Conservation (phyloP, 1,140 invertebrate species). For the Brachionus plicatilis region DNA sequence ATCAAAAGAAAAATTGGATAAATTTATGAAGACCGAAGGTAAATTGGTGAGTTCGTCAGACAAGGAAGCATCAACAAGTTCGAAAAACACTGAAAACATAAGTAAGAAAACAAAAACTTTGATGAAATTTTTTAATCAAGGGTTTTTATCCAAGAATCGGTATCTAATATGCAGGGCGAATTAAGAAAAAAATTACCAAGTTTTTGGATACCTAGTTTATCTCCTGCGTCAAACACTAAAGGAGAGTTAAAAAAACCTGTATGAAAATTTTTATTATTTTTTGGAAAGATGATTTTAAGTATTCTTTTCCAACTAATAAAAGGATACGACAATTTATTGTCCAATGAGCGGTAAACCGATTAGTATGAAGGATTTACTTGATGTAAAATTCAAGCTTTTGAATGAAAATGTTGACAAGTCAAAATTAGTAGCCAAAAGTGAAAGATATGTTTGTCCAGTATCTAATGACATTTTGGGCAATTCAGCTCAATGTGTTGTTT, state of each 20-base stretch:
- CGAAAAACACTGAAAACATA: not conserved
- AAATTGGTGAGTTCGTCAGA: not conserved
- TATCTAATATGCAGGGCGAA: constrained; percentile 53
- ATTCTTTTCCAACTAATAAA: not conserved
- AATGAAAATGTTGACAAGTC: constrained; percentile 64
- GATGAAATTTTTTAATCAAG: not conserved
- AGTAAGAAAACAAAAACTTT: not conserved
- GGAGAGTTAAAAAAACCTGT: constrained; percentile 54
- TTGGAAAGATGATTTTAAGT: constrained; percentile 42
- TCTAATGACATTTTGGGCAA: constrained; percentile 91
- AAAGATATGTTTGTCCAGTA: constrained; percentile 92
- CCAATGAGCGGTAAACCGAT: constrained; percentile 84
- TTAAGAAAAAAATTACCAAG: constrained; percentile 75
- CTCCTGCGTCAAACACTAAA: constrained; percentile 60
- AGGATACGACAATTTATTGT: constrained; percentile 77
- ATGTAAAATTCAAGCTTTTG: constrained; percentile 76
- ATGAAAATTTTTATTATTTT: constrained; percentile 36
- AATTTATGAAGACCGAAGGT: constrained; percentile 69
- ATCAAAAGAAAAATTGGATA: constrained; percentile 65
- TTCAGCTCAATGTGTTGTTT: constrained; percentile 82
- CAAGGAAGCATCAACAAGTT: not conserved
- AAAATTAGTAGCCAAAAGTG: constrained; percentile 60
- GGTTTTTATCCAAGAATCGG: not conserved
- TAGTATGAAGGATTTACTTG: constrained; percentile 84
- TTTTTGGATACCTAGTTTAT: constrained; percentile 93